Base-by-base conservation (phyloP, 1,140 invertebrate genomes). In the Neodiprion pinetum region DNA sequence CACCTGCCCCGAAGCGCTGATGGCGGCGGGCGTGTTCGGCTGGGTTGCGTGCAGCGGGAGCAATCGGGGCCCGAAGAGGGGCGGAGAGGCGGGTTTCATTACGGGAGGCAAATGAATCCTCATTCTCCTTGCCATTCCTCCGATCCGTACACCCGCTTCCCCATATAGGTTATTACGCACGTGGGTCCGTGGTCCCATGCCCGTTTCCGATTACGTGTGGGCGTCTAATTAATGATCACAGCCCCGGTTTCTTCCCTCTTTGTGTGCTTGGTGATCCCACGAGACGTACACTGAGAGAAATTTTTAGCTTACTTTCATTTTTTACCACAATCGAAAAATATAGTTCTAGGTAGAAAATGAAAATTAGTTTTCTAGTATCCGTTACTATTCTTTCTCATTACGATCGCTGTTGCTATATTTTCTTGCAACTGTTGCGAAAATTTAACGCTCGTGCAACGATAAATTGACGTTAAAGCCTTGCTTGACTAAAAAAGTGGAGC, bases 31-130 rank as follows among this genome's bases (percentile, higher is more conserved):
- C 72, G 77, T 75, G 78, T 80, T 80, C 14, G 14, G 12, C 48
- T 65, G 14, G 61, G 23, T 72, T 48, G 12, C 72, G n/a, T 48
- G 47, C 48, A 28, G 14, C 53, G 61, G 49, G 11, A 69, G 61
- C 48, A 50, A 68, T 68, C 50, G 65, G 70, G 69, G 67, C 69
- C 48, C 50, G 53, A 10, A 40, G 9, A 71, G 66, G 81, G 76
- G 79, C 81, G 77, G 80, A 79, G 79, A 79, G 81, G 75, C 75
- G 77, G 75, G 75, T 82, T 82, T 80, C 80, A 82, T 82, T 82
- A 82, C 77, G 12, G 50, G 61, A 17, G 48, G 70, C 72, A 82
- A 82, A 82, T 81, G 80, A 83, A 83, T 82, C 75, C 73, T 48
- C 53, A 70, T 67, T 61, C 61, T 69, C 66, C 21, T 71, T 50